Conservation (phyloP, 2,888 invertebrate genomes). For the Masnerella sp. region DNA sequence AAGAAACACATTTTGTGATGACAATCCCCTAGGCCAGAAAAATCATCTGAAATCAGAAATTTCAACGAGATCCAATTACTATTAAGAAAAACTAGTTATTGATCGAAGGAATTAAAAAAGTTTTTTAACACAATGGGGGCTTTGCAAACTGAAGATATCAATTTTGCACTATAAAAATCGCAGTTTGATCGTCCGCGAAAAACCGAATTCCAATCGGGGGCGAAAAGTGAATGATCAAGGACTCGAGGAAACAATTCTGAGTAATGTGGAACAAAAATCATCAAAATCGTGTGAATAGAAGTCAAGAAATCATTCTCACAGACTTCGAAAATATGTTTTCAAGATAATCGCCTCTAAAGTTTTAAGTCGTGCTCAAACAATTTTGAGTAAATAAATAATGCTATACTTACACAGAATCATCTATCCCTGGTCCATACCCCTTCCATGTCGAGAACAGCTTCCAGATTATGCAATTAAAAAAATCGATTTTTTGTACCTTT, state of each 20-base stretch:
- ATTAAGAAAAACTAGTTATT: no score
- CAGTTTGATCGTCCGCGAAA: conserved; percentile 1
- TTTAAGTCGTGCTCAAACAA: conserved; percentile 19
- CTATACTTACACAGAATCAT: conserved; percentile 23
- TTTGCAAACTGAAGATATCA: no score
- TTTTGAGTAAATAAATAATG: conserved; percentile 21
- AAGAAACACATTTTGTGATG: no score
- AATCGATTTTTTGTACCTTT: no score
- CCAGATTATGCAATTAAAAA: no score
- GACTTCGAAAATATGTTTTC: conserved; percentile 23
- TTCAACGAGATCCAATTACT: no score
- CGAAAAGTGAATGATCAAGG: neutral
- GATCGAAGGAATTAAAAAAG: no score
- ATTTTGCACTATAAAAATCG: conserved; percentile 5
- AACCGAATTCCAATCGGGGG: conserved; percentile 6
- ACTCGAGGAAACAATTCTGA: conserved; percentile 4
- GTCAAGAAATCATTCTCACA: conserved; percentile 13
- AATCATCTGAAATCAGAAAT: no score
- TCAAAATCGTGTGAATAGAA: conserved; percentile 4
- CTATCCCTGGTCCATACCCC: conserved; percentile 7
- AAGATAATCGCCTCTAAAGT: conserved; percentile 27
- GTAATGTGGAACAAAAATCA: conserved; percentile 7
- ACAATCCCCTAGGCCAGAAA: no score
- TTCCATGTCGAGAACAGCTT: conserved; percentile 18
- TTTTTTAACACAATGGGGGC: no score